Evolutionary conservation across 2,888 invertebrate genomes (phyloP), one percentile per base, ranked within the genome.

Genomic region (Yponomeuta sedellus): DNA sequence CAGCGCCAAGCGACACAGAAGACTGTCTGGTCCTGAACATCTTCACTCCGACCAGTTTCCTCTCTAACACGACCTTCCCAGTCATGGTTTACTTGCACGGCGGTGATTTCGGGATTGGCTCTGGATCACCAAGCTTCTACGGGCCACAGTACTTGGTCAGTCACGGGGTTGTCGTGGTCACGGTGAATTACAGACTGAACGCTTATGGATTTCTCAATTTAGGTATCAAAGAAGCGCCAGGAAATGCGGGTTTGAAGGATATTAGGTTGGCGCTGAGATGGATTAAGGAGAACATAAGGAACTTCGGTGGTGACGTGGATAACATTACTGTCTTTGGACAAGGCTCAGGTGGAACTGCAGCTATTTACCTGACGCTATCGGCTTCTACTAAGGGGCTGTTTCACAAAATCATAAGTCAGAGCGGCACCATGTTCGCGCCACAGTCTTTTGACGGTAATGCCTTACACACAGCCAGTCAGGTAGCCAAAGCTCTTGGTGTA

Each of bases 71-170:
- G 1, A 75, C 79, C 2, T 68, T 81, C 4, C 91, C 92, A 0
- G 88, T 92, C 1, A 86, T 92, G 81, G 85, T 91, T 0, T 90
- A 79, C 70, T 77, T 92, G 1, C 93, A 92, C 28, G 92, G 92
- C 0, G 92, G 92, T 1, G 90, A 83, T 5, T 92, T 91, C 58
- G 86, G 87, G 0, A 73, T 81, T 0, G 92, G 92, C 0, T 84
- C 87, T 1, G 87, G 89, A 0, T 86, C 86, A 0, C 81, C 88
- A 0, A 74, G 73, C 39, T 84, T 88, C 69, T 85, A 85, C 68
- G 91, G 92, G 0, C 91, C 92, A 0, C 85, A 92, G 67, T 91
- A 89, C 66, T 75, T 92, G 1, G 74, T 89, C 39, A 82, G 79
- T 22, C 86, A 91, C 57, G 85, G 81, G 0, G 80, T 90, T 0